These are phyloP conservation scores for Meta bourneti DNA, from an alignment of 2,888 invertebrate genomes.

Conservation along the genomic window DNA sequence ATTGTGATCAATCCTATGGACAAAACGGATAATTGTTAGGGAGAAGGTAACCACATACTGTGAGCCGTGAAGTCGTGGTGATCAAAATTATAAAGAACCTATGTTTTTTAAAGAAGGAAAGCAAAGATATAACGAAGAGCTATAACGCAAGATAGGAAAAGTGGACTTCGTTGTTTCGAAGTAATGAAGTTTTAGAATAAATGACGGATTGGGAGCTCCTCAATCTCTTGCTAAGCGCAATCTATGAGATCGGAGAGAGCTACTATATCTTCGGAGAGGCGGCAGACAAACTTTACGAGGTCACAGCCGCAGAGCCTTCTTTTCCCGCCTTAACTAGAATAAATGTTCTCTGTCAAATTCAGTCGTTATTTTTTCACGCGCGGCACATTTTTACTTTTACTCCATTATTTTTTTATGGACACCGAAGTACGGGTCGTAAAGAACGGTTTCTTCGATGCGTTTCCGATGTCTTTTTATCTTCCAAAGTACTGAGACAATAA, in stretches of 20 bases:
- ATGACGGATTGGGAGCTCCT: no score
- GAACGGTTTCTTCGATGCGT: constrained; percentile 38
- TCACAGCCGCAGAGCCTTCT: constrained; percentile 25
- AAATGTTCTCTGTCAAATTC: constrained; percentile 45
- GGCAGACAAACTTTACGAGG: constrained; percentile 60
- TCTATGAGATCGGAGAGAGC: neutral
- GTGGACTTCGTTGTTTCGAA: no score
- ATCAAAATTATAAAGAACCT: no score
- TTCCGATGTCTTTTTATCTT: constrained; percentile 49
- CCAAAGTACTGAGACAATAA: neutral
- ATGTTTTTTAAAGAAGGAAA: no score
- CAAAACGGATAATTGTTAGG: no score
- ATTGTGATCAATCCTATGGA: no score
- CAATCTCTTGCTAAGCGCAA: no score
- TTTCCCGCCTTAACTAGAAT: constrained; percentile 32
- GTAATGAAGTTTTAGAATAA: no score
- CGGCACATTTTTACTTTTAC: neutral
- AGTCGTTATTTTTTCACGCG: neutral
- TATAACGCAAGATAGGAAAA: no score
- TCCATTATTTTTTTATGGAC: constrained; percentile 17
- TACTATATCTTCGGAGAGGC: constrained; percentile 37
- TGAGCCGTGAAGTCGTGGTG: no score
- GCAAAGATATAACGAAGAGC: no score
- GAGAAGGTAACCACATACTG: no score
- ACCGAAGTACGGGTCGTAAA: constrained; percentile 8